These are phyloP conservation scores for Drosophila ezoana DNA, from an alignment of 2,888 invertebrate genomes.

Conservation along the genomic window DNA sequence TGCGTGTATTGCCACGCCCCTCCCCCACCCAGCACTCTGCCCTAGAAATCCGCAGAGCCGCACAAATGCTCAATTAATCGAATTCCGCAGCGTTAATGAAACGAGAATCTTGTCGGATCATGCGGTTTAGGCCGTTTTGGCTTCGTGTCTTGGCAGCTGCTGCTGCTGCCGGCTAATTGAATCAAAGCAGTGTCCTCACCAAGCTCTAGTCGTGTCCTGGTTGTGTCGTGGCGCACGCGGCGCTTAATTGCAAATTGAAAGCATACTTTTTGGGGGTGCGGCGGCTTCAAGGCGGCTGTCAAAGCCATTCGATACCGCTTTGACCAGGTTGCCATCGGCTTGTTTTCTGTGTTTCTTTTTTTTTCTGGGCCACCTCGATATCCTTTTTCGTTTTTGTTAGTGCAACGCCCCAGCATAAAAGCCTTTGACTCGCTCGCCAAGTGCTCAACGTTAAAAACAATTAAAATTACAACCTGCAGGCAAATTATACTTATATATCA, in stretches of 20 bases:
- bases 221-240: slow-evolving; percentile 47
- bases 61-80: slow-evolving; percentile 80
- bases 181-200: slow-evolving; percentile 67
- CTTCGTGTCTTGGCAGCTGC: slow-evolving; percentile 39
- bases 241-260: slow-evolving; percentile 74
- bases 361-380: slow-evolving; percentile 6
- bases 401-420: slow-evolving; percentile 30
- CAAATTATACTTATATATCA: slow-evolving; percentile 62
- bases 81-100: slow-evolving; percentile 73
- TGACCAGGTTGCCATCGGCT: slow-evolving; percentile 37
- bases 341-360: background rate
- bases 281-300: slow-evolving; percentile 54
- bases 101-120: slow-evolving; percentile 67
- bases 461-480: slow-evolving; percentile 79
- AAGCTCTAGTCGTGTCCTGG: slow-evolving; percentile 36
- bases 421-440: slow-evolving; percentile 55
- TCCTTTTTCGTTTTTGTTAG: slow-evolving; percentile 13
- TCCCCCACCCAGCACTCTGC: background rate
- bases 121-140: slow-evolving; percentile 53
- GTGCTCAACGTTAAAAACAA: slow-evolving; percentile 68
- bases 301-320: slow-evolving; percentile 67
- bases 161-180: slow-evolving; percentile 68
- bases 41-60: slow-evolving; percentile 39
- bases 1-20: slow-evolving; percentile 22
- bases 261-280: slow-evolving; percentile 59